These are phyloP conservation scores for Myotis pilosus DNA, from an alignment of 2,797 vertebrate species.

Conservation along the genomic window DNA sequence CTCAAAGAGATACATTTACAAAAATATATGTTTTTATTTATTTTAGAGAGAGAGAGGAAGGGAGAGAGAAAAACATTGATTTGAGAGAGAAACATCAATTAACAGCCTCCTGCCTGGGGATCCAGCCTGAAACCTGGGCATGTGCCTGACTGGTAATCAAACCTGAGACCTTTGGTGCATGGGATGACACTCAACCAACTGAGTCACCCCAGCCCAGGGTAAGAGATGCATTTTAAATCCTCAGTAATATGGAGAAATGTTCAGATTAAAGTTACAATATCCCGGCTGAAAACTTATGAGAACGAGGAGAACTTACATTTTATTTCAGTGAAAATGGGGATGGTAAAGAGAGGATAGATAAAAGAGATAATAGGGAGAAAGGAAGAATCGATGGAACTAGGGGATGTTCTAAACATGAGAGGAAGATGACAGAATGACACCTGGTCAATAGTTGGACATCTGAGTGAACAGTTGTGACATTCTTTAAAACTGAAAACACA, in stretches of 20 bases:
- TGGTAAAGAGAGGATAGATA: background rate
- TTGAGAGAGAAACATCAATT: too few species aligned
- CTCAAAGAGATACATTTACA: background rate
- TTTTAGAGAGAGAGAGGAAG: too few species aligned
- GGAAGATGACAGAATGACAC: background rate
- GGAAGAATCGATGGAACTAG: background rate
- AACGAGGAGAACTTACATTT: background rate
- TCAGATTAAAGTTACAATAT: background rate
- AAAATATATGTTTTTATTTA: too few species aligned
- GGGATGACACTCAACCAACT: too few species aligned
- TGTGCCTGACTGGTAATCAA: too few species aligned
- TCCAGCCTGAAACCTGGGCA: too few species aligned
- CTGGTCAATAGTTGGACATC: background rate
- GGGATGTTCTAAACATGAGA: background rate
- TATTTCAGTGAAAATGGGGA: background rate
- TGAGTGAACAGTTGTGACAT: background rate
- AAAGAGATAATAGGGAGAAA: background rate
- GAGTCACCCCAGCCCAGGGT: background rate
- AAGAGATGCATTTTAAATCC: background rate
- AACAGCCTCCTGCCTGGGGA: too few species aligned
- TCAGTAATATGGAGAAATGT: background rate
- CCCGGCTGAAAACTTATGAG: background rate
- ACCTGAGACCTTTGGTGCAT: too few species aligned
- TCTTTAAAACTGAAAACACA: background rate
- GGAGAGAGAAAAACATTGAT: too few species aligned